Base-by-base conservation (phyloP, 2,797 vertebrate species). In the Platyrinchus mystaceus region DNA sequence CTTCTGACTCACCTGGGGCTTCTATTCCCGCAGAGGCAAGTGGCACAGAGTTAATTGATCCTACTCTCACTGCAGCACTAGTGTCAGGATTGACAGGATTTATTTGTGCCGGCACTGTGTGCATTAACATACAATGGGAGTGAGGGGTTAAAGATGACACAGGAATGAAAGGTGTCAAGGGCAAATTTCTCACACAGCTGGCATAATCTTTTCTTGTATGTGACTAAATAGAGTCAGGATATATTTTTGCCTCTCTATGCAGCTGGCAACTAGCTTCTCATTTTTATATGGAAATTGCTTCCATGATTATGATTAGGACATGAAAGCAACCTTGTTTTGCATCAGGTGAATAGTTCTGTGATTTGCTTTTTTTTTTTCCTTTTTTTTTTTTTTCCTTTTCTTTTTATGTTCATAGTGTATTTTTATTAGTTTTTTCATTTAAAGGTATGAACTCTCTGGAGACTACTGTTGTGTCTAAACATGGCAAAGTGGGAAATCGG, bases 331-430 rank as follows among this genome's bases (percentile, higher is more conserved):
- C 3, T 73, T 59, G 9, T 39, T 84, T 70, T 64, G 20, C 7
- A 64, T 50, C 30, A 36, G 68, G 27, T 26, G 75, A 49, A 32
- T 44, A 30, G 10, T 80, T 64, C 26, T 16, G 18, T n/a, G 1
- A 16, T 52, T 58, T 62, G 0, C 0, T 18, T 44, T 46, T 1
- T 6, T 60, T 32, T 1, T 6, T 60, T 32, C 4, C 13, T 49
- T 8, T 1, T 11, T 4, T 24, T 8, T 15, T 5, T 46, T 14
- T 10, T 56, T 9, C 9, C 39, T 13, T 16, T 56, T 9, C 9
- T 46, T 13, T 16, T 41, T 43, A 28, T 32, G 1, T 43, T 60
- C 74, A 53, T 52, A 13, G 3, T 27, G 21, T 39, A 52, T 18
- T 24, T 27, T 37, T 24, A 16, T 37, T 52, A n/a, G 11, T 64